Evolutionary conservation across 1,140 invertebrate species (phyloP).

Genomic region (Stegodyphus mimosarum): DNA sequence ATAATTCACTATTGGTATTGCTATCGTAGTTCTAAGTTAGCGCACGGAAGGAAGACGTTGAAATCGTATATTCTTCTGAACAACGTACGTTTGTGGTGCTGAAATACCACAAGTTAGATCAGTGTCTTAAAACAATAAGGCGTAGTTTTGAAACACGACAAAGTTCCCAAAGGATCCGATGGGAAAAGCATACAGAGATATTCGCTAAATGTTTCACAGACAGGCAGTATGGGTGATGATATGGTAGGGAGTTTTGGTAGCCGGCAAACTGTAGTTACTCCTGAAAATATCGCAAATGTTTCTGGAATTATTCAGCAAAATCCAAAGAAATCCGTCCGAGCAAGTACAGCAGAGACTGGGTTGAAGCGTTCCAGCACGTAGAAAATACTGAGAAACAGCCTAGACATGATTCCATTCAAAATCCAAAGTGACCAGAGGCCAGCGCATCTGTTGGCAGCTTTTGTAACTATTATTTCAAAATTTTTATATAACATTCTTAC

Average conservation of each 20-base stretch:
- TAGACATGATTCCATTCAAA: background rate
- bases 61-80: background rate
- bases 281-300: background rate
- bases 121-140: background rate
- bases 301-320: background rate
- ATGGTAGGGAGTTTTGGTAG: background rate
- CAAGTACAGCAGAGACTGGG: background rate
- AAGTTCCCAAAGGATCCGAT: background rate
- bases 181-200: background rate
- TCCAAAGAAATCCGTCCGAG: background rate
- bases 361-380: conserved; percentile 6
- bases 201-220: background rate
- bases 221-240: background rate
- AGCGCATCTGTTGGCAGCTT: background rate
- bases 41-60: background rate
- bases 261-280: conserved; percentile 6
- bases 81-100: background rate
- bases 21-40: too few relatives aligned
- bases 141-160: background rate
- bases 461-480: background rate
- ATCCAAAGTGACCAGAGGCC: background rate
- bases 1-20: too few relatives aligned
- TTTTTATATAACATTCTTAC: background rate
- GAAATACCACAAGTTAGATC: conserved; percentile 3
- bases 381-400: background rate